Evolutionary conservation across 2,888 invertebrate genomes (phyloP).

Genomic region (Salticus scenicus): DNA sequence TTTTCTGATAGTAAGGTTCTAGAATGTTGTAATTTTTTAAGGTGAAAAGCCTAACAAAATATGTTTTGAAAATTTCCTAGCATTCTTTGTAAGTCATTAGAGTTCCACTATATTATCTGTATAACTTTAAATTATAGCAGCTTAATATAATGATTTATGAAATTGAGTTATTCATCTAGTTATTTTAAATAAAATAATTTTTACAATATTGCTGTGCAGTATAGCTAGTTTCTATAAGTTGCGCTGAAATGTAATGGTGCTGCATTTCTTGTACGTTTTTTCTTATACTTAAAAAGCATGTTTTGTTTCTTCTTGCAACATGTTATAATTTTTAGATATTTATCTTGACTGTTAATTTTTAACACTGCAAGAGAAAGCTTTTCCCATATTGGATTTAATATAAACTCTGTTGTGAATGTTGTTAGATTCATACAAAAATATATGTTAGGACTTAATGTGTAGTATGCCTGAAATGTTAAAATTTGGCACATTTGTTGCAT

Average conservation of each 20-base stretch:
- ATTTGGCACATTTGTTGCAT: conserved; percentile 68
- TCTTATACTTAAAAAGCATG: background rate
- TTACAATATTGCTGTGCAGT: background rate
- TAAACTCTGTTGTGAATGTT: conserved; percentile 67
- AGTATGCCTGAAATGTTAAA: conserved; percentile 61
- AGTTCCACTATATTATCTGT: too few relatives aligned
- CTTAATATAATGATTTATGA: too few relatives aligned
- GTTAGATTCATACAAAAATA: conserved; percentile 58
- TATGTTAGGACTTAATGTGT: conserved; percentile 65
- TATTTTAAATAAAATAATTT: background rate
- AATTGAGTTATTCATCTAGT: background rate
- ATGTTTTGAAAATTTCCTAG: too few relatives aligned
- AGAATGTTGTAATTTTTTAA: too few relatives aligned
- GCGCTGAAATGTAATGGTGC: conserved; percentile 65
- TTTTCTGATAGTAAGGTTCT: too few relatives aligned
- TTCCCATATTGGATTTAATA: conserved; percentile 66
- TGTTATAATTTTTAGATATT: background rate
- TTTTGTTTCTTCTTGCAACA: background rate
- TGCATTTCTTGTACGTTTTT: conserved; percentile 19
- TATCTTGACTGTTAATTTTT: background rate
- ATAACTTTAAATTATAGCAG: too few relatives aligned
- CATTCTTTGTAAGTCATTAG: too few relatives aligned
- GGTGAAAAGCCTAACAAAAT: too few relatives aligned
- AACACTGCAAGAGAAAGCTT: conserved; percentile 30
- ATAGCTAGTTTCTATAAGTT: conserved; percentile 30